Evolutionary conservation across 1,140 invertebrate species (phyloP), one percentile per base, ranked within the genome.

Genomic region (Lucilia cuprina): DNA sequence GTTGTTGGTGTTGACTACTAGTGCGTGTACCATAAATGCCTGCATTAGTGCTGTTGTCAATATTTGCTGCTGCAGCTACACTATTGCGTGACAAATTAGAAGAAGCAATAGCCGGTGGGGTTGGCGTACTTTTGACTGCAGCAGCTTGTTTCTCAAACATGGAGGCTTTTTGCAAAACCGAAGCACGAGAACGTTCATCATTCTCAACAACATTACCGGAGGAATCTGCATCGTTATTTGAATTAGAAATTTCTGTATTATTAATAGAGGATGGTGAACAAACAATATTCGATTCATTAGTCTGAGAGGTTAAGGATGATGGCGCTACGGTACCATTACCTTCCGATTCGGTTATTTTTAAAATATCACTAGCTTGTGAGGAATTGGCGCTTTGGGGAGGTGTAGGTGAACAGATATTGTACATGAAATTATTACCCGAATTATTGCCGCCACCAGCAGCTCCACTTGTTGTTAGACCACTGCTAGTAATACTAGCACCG

Each of bases 71-170:
- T 7, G n/a, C 50, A 12, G 50, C 12, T 55, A n/a, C 50, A 55
- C 17, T 34, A 21, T 21, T 78, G 75, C 75, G 75, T 21, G 84
- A 50, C 1, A 65, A 12, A 34, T 21, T 70, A 5, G 49, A 41
- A 2, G 86, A 49, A 7, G 84, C 47, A 5, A 60, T 65, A 21
- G 60, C 60, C 1, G 80, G 19, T 75, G 74, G 75, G 3, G 77
- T 25, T 25, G 85, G 50, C 7, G 65, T 82, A 35, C 50, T 84
- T 60, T 75, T 86, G 4, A 86, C 87, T 13, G 86, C 80, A 8
- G 88, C 89, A 47, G 89, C 90, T 55, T 88, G 88, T 86, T 91
- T 91, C 84, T 91, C 90, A 82, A 91, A 91, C 90, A 91, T 90
- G 17, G 90, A 91, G 7, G 89, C 88, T 85, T 91, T 91, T 50